Evolutionary conservation across 2,113 vertebrate genomes (phyloP).

Genomic region (Tonatia bakeri): DNA sequence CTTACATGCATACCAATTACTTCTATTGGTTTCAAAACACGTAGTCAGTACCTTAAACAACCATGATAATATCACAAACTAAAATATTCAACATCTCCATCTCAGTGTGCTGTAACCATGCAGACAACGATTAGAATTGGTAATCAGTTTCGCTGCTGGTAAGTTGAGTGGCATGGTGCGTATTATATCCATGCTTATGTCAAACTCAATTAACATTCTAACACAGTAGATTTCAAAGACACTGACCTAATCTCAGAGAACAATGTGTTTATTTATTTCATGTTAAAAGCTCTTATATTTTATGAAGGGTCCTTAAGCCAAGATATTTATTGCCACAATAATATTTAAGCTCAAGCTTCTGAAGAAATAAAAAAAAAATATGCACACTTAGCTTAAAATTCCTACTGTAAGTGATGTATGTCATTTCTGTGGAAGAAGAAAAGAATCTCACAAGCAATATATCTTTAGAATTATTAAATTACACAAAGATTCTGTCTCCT

Average conservation of each 20-base stretch:
- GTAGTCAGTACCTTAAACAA: slow-evolving; percentile 88
- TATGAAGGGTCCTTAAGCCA: slow-evolving; percentile 55
- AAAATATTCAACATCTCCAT: slow-evolving; percentile 88
- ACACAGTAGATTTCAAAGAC: slow-evolving; percentile 80
- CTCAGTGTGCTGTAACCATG: slow-evolving; percentile 83
- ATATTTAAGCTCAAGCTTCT: slow-evolving; percentile 40
- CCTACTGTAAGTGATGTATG: not conserved
- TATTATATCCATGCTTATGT: slow-evolving; percentile 86
- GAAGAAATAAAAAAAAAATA: slow-evolving; percentile 3
- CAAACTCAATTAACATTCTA: slow-evolving; percentile 89
- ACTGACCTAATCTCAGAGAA: slow-evolving; percentile 78
- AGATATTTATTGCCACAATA: slow-evolving; percentile 70
- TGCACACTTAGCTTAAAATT: slow-evolving; percentile 54
- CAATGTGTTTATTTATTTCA: slow-evolving; percentile 78
- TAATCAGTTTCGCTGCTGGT: slow-evolving; percentile 86
- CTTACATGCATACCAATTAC: slow-evolving; percentile 89
- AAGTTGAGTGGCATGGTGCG: slow-evolving; percentile 83
- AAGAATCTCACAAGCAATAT: not conserved
- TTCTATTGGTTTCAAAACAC: slow-evolving; percentile 86
- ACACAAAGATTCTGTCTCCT: not conserved
- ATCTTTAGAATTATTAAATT: slow-evolving; percentile 53
- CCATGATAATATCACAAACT: slow-evolving; percentile 86
- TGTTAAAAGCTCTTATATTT: slow-evolving; percentile 72
- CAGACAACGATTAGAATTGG: slow-evolving; percentile 87
- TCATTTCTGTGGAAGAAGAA: not conserved